Percentiles rank a stretch among this genome's conserved stretches.
Evolutionary conservation across 2,888 invertebrate genomes (phyloP).

Genomic region (Ceraclea dissimilis): DNA sequence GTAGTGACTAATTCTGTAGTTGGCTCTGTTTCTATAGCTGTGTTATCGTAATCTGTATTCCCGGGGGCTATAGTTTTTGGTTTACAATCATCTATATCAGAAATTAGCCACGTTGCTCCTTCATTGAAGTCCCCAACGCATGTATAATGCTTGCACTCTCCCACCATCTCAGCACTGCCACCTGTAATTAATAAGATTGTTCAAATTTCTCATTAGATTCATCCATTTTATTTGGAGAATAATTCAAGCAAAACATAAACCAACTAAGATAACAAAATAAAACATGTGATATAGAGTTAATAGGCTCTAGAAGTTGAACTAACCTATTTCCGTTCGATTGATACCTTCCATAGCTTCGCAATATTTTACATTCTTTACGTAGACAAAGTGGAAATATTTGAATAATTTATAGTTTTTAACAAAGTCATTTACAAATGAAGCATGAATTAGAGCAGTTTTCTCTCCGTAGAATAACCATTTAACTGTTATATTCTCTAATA

Average conservation of each 20-base stretch:
- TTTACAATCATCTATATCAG: neutral
- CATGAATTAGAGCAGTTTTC: neutral
- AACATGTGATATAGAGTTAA: no score
- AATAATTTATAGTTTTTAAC: neutral
- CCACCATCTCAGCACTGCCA: constrained; percentile 19
- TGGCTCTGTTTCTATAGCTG: constrained; percentile 21
- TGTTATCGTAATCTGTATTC: no score
- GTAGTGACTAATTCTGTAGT: neutral
- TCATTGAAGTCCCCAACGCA: constrained; percentile 42
- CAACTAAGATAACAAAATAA: no score
- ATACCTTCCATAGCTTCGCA: neutral
- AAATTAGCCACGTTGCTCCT: constrained; percentile 34
- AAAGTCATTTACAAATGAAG: neutral
- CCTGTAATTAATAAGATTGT: constrained; percentile 28
- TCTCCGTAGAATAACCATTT: neutral
- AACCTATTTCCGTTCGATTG: neutral
- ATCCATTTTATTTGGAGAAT: neutral
- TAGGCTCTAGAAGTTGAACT: no score
- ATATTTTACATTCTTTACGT: neutral
- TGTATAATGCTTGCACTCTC: constrained; percentile 31
- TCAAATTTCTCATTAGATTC: neutral
- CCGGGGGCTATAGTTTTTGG: neutral
- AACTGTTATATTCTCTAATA: neutral
- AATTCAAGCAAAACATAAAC: neutral
- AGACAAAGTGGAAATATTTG: neutral